Evolutionary conservation across 2,797 vertebrate genomes (phyloP), one percentile per base, ranked within the genome.

Genomic region (Echiichthys vipera): DNA sequence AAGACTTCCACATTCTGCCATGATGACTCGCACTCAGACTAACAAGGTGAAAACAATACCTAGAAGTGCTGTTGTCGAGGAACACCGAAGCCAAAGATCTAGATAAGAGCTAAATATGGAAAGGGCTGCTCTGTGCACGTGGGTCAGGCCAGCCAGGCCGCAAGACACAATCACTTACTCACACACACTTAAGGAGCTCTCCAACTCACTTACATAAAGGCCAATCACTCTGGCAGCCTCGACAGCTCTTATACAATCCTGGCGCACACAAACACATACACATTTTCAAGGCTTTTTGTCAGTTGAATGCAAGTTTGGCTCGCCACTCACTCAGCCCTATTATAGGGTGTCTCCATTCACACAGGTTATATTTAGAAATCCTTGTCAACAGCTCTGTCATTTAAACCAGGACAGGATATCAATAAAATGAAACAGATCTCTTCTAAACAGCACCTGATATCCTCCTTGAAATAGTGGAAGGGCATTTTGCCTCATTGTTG

Each of bases 351-450:
- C 46, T 83, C 71, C 74, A 81, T 78, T 77, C 67, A 85, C 47
- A 47, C 22, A 15, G 46, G 63, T 66, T 90, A 87, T 78, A 76
- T 86, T 80, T 84, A 86, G 83, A 89, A 87, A 84, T 80, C 69
- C 36, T 81, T 68, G 83, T 83, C 82, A 70, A 72, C 71, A 67
- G 77, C 66, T 74, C 72, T 74, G 76, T 85, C 83, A 78, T 84
- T 85, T 83, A 85, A 87, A 84, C 76, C 57, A 68, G 78, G 80
- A 75, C 76, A 74, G 70, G 53, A 82, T 78, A 80, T 85, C 80
- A 81, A 87, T 85, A 74, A 74, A 71, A 69, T 22, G 63, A 74
- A 73, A 80, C 50, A 25, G 37, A 40, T 14, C 24, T 68, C 30
- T 34, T 58, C 58, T 74, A 69, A 89, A 80, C 76, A 78, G 59